Evolutionary conservation across 2,797 vertebrate species (phyloP), one percentile per base, ranked within the genome.

Genomic region (Triplophysa bombifrons): DNA sequence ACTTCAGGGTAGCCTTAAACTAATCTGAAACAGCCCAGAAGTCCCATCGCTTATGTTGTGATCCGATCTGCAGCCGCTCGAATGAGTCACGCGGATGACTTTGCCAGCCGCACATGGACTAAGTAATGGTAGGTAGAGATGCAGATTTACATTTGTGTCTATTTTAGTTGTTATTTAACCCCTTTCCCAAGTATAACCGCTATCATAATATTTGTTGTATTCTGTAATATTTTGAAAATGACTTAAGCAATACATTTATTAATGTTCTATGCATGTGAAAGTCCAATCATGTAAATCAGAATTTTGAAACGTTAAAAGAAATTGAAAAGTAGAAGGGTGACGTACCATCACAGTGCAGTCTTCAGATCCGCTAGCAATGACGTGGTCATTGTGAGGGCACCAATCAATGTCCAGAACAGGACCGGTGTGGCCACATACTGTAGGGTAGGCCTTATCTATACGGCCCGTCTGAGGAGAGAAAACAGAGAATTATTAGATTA

Each of bases 371-470:
- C 98, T 99, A 91, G 98, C 98, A 1, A 99, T 96, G 83, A 99
- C 94, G 12, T 98, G 95, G 85, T 99, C 98, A 0, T 98, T 97
- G 82, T 99, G 96, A 51, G 97, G 98, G 83, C 97, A 98, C 98
- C 98, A 99, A 22, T 98, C 97, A 6, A 99, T 98, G 91, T 99
- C 98, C 70, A 99, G 91, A 90, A 99, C 98, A 0, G 97, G 97
- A 41, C 96, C 97, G 1, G 96, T 99, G 92, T 99, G 98, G 38
- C 98, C 98, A 83, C 98, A 99, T 81, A 99, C 97, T 30, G 96
- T 97, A 20, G 98, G 98, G 91, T 96, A 97, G 83, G 97, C 94
- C 88, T 98, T 98, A 91, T 99, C 98, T 79, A 99, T 98, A 84
- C 98, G 94, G 83, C 98, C 98, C 0, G 94, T 92, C 98, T 99